These are phyloP conservation scores for Electrophaes corylata DNA, from an alignment of 2,888 invertebrate genomes.

Conservation along the genomic window DNA sequence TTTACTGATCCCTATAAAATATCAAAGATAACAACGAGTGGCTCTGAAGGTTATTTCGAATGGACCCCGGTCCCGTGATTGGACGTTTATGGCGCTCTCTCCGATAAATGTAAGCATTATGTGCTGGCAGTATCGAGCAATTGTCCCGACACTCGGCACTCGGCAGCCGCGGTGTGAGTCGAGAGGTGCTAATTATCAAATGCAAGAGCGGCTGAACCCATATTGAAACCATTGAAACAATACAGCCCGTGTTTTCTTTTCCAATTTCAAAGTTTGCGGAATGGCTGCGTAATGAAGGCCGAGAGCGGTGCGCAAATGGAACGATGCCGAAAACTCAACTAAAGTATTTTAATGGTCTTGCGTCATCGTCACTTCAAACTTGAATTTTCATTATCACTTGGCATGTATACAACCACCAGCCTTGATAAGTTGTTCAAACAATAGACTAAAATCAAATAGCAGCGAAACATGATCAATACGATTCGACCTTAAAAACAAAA, in stretches of 20 bases:
- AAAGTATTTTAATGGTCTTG: constrained; percentile 82
- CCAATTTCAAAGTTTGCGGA: constrained; percentile 82
- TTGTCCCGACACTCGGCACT: constrained; percentile 49
- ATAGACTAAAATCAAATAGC: constrained; percentile 80
- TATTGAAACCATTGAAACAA: constrained; percentile 83
- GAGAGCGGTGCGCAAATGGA: constrained; percentile 79
- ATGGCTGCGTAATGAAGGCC: constrained; percentile 82
- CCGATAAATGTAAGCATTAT: constrained; percentile 74
- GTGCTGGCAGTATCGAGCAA: constrained; percentile 60
- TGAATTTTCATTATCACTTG: constrained; percentile 84
- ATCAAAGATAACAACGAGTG: constrained; percentile 82
- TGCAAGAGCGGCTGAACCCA: constrained; percentile 78
- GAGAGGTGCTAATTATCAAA: constrained; percentile 82
- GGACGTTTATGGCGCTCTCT: constrained; percentile 76
- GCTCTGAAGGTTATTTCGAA: constrained; percentile 67
- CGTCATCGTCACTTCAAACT: constrained; percentile 82
- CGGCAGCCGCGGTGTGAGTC: constrained; percentile 52
- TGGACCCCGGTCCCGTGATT: constrained; percentile 69
- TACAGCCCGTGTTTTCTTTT: constrained; percentile 78
- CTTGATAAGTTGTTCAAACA: constrained; percentile 84
- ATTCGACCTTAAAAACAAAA: constrained; percentile 67
- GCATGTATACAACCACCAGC: constrained; percentile 78
- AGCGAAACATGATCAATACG: constrained; percentile 75
- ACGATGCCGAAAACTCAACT: constrained; percentile 80
- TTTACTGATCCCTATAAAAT: constrained; percentile 84